Conservation (phyloP, 2,888 invertebrate species). For the Halocaridina rubra region DNA sequence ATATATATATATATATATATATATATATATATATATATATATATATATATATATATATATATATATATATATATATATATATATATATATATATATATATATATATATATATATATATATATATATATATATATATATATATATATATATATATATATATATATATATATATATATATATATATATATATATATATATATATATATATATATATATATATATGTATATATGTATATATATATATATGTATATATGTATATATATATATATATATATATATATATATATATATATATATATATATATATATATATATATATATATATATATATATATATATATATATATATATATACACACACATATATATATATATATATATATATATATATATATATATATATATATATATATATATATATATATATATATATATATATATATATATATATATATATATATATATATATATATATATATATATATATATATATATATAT, state of each 20-base stretch:
- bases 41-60: background rate
- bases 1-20: background rate
- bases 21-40: background rate
- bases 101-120: background rate
- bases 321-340: background rate
- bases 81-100: background rate
- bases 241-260: background rate
- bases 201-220: background rate
- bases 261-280: background rate
- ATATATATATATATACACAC: background rate
- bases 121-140: background rate
- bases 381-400: background rate
- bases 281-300: background rate
- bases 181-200: background rate
- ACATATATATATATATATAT: background rate
- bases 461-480: background rate
- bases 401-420: background rate
- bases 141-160: background rate
- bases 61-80: background rate
- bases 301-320: background rate
- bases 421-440: background rate
- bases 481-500: background rate
- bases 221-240: background rate
- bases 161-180: background rate
- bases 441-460: background rate